These are phyloP conservation scores for Drosophila affinis DNA, from an alignment of 2,888 invertebrate genomes.

Conservation along the genomic window DNA sequence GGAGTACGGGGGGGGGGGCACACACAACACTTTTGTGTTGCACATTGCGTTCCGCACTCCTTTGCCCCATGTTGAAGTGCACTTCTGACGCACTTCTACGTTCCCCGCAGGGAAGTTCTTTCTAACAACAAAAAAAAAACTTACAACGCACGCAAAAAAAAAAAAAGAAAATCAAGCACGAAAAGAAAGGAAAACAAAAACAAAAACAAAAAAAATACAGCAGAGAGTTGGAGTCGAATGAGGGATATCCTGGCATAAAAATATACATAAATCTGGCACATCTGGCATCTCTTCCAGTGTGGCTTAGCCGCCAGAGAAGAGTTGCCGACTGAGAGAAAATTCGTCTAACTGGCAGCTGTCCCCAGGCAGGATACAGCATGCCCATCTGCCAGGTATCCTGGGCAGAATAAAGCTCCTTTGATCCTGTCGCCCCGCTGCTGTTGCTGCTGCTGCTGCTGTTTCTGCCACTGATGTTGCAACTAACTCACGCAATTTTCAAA, in stretches of 20 bases:
- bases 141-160: slow-evolving; percentile 52
- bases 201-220: slow-evolving; percentile 7
- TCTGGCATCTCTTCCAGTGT: neutral
- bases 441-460: slow-evolving; percentile 28
- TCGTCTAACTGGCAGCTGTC: neutral
- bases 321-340: neutral
- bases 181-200: slow-evolving; percentile 43
- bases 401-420: slow-evolving; percentile 63
- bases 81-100: slow-evolving; percentile 75
- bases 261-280: too few relatives aligned
- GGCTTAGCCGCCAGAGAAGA: neutral
- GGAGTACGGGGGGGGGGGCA: neutral
- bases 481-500: slow-evolving; percentile 75
- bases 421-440: slow-evolving; percentile 60
- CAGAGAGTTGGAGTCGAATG: neutral
- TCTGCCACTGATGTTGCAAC: slow-evolving; percentile 48
- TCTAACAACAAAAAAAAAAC: slow-evolving; percentile 42
- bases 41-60: slow-evolving; percentile 57
- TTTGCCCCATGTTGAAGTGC: slow-evolving; percentile 64
- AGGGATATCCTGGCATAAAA: neutral
- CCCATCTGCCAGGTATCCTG: neutral
- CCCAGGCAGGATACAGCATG: neutral
- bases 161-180: slow-evolving; percentile 15
- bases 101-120: slow-evolving; percentile 37
- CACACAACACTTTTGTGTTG: slow-evolving; percentile 54